A percentile compares a stretch with the other conserved stretches of the same genome.
Evolutionary conservation across 2,888 invertebrate genomes (phyloP).

Genomic region (Drosophila bunnanda): DNA sequence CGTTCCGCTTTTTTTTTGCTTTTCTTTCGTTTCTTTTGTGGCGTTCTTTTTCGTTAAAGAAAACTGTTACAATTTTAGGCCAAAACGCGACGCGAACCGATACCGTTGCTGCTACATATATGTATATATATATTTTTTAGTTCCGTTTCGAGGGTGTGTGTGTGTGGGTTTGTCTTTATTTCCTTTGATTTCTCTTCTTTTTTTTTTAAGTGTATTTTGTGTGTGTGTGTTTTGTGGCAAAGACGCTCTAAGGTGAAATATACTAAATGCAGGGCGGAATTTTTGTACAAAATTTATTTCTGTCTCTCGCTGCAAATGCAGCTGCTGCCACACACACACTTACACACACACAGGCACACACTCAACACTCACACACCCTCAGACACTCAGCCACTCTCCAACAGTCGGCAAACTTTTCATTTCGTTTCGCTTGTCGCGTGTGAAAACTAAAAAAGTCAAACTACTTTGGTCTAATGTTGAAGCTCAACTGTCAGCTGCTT

Average conservation of each 20-base stretch:
- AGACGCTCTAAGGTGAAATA: slow-evolving; percentile 81
- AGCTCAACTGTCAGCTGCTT: slow-evolving; percentile 81
- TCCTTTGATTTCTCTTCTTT: not conserved
- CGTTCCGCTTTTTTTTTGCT: slow-evolving; percentile 7
- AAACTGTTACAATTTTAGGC: slow-evolving; percentile 80
- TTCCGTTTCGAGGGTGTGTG: slow-evolving; percentile 68
- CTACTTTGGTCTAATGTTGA: slow-evolving; percentile 72
- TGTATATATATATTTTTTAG: not conserved
- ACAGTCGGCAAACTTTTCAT: slow-evolving; percentile 59
- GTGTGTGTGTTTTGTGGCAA: slow-evolving; percentile 47
- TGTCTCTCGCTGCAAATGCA: slow-evolving; percentile 65
- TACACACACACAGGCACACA: slow-evolving; percentile 10
- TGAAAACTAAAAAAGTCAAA: slow-evolving; percentile 64
- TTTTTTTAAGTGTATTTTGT: slow-evolving; percentile 8
- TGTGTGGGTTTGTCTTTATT: slow-evolving; percentile 21
- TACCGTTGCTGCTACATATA: slow-evolving; percentile 18
- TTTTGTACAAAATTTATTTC: slow-evolving; percentile 62
- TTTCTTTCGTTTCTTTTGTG: not conserved
- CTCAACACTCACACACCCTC: not conserved
- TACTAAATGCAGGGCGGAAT: slow-evolving; percentile 66
- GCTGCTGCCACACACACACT: slow-evolving; percentile 52
- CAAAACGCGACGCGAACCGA: slow-evolving; percentile 55
- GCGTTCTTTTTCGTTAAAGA: slow-evolving; percentile 57
- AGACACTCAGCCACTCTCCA: slow-evolving; percentile 16
- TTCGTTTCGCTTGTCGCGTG: slow-evolving; percentile 65